Evolutionary conservation across 1,140 invertebrate species (phyloP).

Genomic region (Reticulitermes speratus): DNA sequence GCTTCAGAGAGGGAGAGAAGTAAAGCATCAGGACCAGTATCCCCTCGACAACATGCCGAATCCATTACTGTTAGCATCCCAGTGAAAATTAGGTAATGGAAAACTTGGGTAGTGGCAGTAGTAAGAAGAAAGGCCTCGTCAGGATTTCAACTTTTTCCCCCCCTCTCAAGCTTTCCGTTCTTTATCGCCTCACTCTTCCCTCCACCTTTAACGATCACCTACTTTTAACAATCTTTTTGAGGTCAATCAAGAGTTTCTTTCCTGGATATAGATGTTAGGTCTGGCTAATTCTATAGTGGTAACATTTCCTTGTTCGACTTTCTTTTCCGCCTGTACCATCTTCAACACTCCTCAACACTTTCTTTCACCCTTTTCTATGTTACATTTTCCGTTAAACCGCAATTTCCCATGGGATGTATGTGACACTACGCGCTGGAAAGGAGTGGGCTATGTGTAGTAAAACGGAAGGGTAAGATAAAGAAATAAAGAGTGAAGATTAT

Average conservation of each 20-base stretch:
- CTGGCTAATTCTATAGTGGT: not conserved
- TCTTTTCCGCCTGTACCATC: too few relatives aligned
- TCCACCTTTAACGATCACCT: not conserved
- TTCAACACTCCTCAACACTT: not conserved
- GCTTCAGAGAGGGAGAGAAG: not conserved
- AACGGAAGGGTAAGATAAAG: not conserved
- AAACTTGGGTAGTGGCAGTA: constrained; percentile 8
- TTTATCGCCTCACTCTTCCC: not conserved
- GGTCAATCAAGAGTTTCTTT: constrained; percentile 7
- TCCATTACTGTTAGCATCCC: constrained; percentile 17
- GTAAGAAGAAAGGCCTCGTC: not conserved
- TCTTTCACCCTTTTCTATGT: not conserved
- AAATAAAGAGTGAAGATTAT: not conserved
- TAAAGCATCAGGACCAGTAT: not conserved
- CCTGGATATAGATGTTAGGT: not conserved
- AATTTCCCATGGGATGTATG: not conserved
- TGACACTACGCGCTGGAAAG: not conserved
- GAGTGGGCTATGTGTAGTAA: not conserved
- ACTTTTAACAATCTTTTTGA: not conserved
- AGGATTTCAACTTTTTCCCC: constrained; percentile 6
- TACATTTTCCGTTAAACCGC: constrained; percentile 6
- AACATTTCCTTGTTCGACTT: not conserved
- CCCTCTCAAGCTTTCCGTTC: not conserved
- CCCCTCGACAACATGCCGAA: constrained; percentile 12
- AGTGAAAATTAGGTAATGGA: constrained; percentile 19